phyloP scores from a whole-genome alignment of 2,888 invertebrate species.

The Aethes cnicana region DNA sequence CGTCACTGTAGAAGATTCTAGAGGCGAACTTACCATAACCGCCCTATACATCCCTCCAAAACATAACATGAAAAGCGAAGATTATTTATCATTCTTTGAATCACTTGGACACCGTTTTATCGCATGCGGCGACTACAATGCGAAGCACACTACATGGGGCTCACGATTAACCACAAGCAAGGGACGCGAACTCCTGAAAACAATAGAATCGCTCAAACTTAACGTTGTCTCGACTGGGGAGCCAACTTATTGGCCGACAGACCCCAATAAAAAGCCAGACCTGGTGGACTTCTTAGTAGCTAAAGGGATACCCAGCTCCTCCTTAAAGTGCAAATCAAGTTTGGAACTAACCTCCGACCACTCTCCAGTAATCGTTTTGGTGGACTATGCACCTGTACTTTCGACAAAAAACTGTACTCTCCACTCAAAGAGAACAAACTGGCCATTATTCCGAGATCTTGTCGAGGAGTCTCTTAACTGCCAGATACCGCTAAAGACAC shows the following conservation, averaged over 20 bases:
- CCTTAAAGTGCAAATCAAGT: background rate
- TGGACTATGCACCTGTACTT: background rate
- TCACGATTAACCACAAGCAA: background rate
- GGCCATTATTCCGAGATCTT: background rate
- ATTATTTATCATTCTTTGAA: conserved; percentile 8
- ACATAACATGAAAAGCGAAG: conserved; percentile 15
- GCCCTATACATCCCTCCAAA: conserved; percentile 28
- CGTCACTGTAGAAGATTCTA: conserved; percentile 1
- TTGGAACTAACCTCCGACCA: conserved; percentile 9
- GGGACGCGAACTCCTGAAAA: background rate
- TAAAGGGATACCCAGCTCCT: background rate
- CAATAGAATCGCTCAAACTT: background rate
- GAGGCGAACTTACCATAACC: background rate
- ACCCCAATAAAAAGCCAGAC: conserved; percentile 9
- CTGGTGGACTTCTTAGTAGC: conserved; percentile 19
- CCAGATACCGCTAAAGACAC: background rate
- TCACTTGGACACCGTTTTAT: conserved; percentile 22
- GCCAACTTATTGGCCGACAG: background rate
- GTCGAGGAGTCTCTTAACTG: background rate
- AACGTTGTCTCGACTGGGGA: background rate
- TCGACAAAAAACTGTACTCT: background rate
- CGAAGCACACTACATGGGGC: conserved; percentile 7
- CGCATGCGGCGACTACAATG: conserved; percentile 24
- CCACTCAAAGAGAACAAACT: background rate
- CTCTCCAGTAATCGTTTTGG: background rate